Evolutionary conservation across 2,888 invertebrate species (phyloP).

Genomic region (Macropis europaea): DNA sequence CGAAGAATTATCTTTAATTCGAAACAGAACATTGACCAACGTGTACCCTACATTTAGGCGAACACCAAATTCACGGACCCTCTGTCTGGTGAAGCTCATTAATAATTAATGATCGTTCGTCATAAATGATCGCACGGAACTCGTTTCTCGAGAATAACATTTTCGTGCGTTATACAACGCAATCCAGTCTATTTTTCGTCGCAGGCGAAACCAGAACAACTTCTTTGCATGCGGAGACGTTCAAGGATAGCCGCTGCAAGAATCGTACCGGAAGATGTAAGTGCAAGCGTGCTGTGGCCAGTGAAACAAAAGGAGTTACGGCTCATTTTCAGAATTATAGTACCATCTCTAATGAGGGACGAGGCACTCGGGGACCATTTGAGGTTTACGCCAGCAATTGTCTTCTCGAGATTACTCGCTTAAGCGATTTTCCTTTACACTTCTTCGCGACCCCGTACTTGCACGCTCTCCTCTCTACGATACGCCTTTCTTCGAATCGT

Average conservation of each 20-base stretch:
- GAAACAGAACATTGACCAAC: background rate
- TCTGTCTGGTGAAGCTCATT: background rate
- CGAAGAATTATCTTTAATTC: background rate
- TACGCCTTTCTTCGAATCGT: constrained; percentile 5
- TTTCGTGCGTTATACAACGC: constrained; percentile 29
- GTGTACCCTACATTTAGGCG: background rate
- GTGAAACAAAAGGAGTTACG: constrained; percentile 40
- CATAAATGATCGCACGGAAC: constrained; percentile 23
- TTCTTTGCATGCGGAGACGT: constrained; percentile 16
- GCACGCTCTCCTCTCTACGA: background rate
- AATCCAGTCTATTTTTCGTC: constrained; percentile 5
- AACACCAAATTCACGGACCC: background rate
- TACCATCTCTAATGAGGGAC: constrained; percentile 45
- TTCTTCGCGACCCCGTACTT: background rate
- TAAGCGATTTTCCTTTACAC: constrained; percentile 41
- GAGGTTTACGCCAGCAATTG: constrained; percentile 45
- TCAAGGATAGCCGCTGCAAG: constrained; percentile 25
- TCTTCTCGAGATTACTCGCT: constrained; percentile 41
- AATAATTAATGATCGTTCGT: constrained; percentile 28
- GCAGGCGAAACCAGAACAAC: constrained; percentile 23
- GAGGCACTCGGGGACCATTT: constrained; percentile 34
- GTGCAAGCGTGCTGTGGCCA: constrained; percentile 8
- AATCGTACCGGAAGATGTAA: constrained; percentile 41
- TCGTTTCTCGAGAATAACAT: constrained; percentile 14
- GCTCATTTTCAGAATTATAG: constrained; percentile 45